These are phyloP conservation scores for Melipona beecheii DNA, from an alignment of 2,888 invertebrate genomes.

Conservation along the genomic window DNA sequence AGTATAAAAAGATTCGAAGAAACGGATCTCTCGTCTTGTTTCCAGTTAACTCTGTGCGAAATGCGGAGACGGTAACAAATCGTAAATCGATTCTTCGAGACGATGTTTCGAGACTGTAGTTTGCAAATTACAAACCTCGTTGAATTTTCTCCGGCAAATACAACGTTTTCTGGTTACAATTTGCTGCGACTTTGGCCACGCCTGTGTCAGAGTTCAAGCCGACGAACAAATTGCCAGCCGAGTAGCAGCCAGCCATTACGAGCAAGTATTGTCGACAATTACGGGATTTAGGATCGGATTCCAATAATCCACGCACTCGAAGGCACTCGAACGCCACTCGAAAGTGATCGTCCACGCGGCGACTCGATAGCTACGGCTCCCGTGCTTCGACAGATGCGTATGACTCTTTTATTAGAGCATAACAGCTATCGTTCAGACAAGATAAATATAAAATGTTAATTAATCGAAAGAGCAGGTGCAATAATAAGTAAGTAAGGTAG, in stretches of 20 bases:
- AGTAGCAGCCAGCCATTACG: slow-evolving; percentile 68
- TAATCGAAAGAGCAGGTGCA: too few relatives aligned
- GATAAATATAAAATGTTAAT: too few relatives aligned
- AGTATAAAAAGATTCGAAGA: too few relatives aligned
- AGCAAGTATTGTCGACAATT: slow-evolving; percentile 76
- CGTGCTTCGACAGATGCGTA: neutral
- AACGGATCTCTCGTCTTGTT: neutral
- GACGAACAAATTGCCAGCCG: slow-evolving; percentile 73
- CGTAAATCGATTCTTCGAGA: neutral
- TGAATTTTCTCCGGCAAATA: slow-evolving; percentile 70
- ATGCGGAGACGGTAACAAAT: neutral
- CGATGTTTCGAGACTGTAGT: slow-evolving; percentile 22
- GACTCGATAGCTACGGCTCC: slow-evolving; percentile 14
- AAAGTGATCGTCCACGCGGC: slow-evolving; percentile 38
- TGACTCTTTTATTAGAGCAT: too few relatives aligned
- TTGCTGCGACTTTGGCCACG: slow-evolving; percentile 70
- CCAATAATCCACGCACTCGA: slow-evolving; percentile 56
- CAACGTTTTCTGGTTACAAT: slow-evolving; percentile 73
- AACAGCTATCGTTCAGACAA: too few relatives aligned
- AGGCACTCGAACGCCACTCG: slow-evolving; percentile 13
- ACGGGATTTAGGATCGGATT: slow-evolving; percentile 71
- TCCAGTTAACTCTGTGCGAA: neutral
- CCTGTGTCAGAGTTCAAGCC: slow-evolving; percentile 77
- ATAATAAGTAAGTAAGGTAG: too few relatives aligned
- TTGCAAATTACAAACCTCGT: slow-evolving; percentile 66